These are phyloP conservation scores for Galerucella calmariensis DNA, from an alignment of 2,888 invertebrate species.

Conservation along the genomic window DNA sequence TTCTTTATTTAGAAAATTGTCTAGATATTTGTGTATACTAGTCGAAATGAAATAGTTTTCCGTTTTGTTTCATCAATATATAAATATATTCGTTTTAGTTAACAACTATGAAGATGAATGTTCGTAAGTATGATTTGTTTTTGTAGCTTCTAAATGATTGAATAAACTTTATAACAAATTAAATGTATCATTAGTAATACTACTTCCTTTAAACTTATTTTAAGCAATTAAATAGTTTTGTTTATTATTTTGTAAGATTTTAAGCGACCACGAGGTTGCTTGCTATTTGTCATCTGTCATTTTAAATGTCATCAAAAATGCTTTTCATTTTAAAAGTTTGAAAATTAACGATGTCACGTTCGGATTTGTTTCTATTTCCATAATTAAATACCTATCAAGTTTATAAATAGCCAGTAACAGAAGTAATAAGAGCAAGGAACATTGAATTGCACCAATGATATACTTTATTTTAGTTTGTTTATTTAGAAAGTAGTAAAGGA, in stretches of 20 bases:
- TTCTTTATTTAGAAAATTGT: not conserved
- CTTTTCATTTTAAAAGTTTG: slow-evolving; percentile 46
- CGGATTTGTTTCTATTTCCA: slow-evolving; percentile 2
- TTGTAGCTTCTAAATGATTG: not conserved
- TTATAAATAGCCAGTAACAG: not conserved
- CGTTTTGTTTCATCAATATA: slow-evolving; percentile 51
- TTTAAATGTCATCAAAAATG: slow-evolving; percentile 44
- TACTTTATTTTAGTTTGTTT: not conserved
- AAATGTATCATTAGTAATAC: not conserved
- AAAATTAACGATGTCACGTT: slow-evolving; percentile 30
- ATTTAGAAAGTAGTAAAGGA: not conserved
- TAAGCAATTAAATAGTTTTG: slow-evolving; percentile 5
- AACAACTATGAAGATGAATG: slow-evolving; percentile 56
- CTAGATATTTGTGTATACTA: not conserved
- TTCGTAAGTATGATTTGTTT: slow-evolving; percentile 52
- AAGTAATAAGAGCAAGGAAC: not conserved
- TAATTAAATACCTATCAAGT: not conserved
- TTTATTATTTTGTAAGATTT: slow-evolving; percentile 18
- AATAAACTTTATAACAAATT: not conserved
- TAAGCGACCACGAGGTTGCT: slow-evolving; percentile 55
- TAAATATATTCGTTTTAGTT: slow-evolving; percentile 41
- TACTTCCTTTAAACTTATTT: slow-evolving; percentile 1
- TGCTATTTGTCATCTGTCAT: slow-evolving; percentile 53
- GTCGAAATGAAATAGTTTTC: slow-evolving; percentile 7
- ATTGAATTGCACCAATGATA: slow-evolving; percentile 7